These are phyloP conservation scores for Stichodactyla helianthus DNA, from an alignment of 64 coral and sea anemone species.

Conservation along the genomic window DNA sequence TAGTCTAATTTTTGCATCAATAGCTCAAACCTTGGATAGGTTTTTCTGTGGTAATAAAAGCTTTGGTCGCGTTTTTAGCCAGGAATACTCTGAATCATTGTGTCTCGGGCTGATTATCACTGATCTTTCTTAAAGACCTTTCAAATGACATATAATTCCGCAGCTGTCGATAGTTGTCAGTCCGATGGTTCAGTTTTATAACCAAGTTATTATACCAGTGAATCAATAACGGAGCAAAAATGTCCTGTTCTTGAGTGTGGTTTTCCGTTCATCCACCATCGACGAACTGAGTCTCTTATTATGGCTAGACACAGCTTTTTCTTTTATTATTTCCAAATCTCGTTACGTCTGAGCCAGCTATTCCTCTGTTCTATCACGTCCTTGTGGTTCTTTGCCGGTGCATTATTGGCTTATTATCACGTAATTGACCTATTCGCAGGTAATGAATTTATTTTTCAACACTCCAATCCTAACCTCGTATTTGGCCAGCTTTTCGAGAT, in stretches of 20 bases:
- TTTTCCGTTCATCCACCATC: too few species aligned
- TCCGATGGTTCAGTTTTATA: neutral
- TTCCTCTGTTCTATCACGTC: neutral
- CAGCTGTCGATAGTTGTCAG: neutral
- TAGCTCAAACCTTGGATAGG: too few species aligned
- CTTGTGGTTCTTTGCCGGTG: neutral
- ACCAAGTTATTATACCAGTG: neutral
- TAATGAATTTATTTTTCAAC: neutral
- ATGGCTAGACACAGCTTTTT: too few species aligned
- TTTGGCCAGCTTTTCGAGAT: neutral
- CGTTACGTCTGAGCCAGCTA: neutral
- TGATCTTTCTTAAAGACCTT: neutral
- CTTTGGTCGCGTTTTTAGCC: too few species aligned
- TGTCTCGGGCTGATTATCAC: too few species aligned
- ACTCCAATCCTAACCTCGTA: conserved; percentile 3
- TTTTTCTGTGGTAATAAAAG: too few species aligned
- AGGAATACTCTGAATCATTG: too few species aligned
- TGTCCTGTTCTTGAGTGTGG: neutral
- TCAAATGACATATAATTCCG: neutral
- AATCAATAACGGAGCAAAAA: neutral
- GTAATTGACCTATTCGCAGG: neutral
- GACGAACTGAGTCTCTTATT: neutral
- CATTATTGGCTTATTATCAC: neutral
- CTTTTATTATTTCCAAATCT: neutral
- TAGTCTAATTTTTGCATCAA: too few species aligned